A percentile compares a stretch with the other conserved stretches of the same genome.
Evolutionary conservation across 2,797 vertebrate species (phyloP).

Genomic region (Hippocampus kuda): DNA sequence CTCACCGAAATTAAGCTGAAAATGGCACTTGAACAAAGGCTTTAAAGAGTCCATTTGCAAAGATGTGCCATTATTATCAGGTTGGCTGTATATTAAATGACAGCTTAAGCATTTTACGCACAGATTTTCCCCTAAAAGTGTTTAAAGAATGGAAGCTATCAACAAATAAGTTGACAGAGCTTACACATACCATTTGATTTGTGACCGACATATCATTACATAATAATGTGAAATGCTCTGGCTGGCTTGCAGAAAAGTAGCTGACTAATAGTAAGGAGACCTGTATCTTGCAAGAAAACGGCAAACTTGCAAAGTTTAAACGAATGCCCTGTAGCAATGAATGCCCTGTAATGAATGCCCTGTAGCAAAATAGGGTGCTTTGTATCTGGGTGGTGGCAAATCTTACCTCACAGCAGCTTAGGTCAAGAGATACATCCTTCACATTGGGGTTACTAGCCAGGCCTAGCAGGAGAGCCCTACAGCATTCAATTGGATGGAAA

Average conservation of each 20-base stretch:
- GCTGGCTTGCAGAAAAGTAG: background rate
- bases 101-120: background rate
- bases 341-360: background rate
- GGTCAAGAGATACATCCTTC: constrained; percentile 87
- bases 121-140: background rate
- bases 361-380: background rate
- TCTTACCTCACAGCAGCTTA: constrained; percentile 95
- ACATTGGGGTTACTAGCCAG: constrained; percentile 87
- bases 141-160: background rate
- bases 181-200: background rate
- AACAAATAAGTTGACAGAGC: too few species aligned
- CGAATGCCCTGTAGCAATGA: background rate
- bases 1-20: background rate
- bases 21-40: background rate
- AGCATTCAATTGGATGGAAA: constrained; percentile 3
- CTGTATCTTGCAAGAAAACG: background rate
- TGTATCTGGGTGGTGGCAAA: fast-evolving
- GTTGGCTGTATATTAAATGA: background rate
- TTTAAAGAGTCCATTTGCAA: background rate
- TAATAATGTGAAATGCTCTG: background rate
- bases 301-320: background rate
- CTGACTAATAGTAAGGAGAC: background rate
- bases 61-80: background rate
- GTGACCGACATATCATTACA: background rate
- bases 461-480: constrained; percentile 86